Base-by-base conservation (phyloP, 1,140 invertebrate species). In the Solenopsis invicta region DNA sequence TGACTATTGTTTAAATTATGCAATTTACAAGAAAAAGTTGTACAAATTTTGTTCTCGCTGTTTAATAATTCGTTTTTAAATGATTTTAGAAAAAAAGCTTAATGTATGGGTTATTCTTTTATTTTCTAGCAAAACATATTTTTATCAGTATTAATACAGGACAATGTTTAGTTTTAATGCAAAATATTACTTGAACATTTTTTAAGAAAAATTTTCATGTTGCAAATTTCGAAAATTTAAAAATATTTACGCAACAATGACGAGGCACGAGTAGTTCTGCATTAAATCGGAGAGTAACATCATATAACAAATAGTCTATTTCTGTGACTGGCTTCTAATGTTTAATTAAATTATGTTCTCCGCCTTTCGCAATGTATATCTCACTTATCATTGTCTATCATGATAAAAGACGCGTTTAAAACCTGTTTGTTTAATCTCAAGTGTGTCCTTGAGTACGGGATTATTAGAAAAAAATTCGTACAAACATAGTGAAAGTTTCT, bases 301-400 rank as follows among this genome's bases (percentile, higher is more conserved):
- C 62, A 61, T 41, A 77, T 85, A 87, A 87, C 62, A 82, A 86
- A 50, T 75, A 56, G 77, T 61, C 85, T 62, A 75, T 50, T 72
- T 77, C 50, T 72, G 77, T 67, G 59, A 12, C 13, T 16, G 50
- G 87, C 66, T 88, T 75, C 87, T 69, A 54, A 71, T 54, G 52
- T 87, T 87, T 88, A 88, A 88, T 88, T 88, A 88, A 88, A 81
- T 87, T 76, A 74, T 54, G 34, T 69, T 87, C 37, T 67, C 64
- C n/a, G 21, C 41, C 75, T 87, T 29, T 6, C 12, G 41, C 37
- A 18, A 62, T 41, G 61, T 67, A 56, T 54, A 82, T 87, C 52
- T 41, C n/a, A 29, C 29, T 37, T 88, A 76, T 88, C 69, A 59
- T 52, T 69, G 16, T 81, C 64, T 45, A 81, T 71, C 78, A 10